phyloP scores from a whole-genome alignment of 2,888 invertebrate genomes.

The Psococerastis gibbosa region DNA sequence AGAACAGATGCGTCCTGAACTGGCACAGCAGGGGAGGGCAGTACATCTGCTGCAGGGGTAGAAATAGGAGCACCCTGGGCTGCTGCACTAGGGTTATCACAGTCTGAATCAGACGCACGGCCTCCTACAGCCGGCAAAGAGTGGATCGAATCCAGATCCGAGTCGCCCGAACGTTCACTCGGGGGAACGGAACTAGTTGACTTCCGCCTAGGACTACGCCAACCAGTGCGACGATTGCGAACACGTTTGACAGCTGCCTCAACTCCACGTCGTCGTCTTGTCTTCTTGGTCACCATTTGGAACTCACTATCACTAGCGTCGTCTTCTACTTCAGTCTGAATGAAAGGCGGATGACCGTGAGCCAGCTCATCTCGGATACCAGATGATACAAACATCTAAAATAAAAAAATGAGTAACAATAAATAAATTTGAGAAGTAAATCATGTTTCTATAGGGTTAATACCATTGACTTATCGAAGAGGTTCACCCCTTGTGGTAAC shows the following conservation, averaged over 20 bases:
- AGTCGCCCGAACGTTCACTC: constrained; percentile 59
- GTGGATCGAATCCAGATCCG: constrained; percentile 64
- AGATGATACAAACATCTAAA: too few species aligned
- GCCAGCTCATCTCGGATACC: too few species aligned
- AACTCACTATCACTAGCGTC: constrained; percentile 20
- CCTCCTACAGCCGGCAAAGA: constrained; percentile 42
- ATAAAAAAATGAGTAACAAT: too few species aligned
- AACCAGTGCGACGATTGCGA: constrained; percentile 14
- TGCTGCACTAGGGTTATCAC: neutral
- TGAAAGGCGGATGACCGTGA: too few species aligned
- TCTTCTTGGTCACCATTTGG: constrained; percentile 22
- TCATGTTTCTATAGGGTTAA: too few species aligned
- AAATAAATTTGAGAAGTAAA: too few species aligned
- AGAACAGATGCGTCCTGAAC: neutral
- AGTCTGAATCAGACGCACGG: neutral
- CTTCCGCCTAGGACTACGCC: constrained; percentile 32
- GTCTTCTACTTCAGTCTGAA: neutral
- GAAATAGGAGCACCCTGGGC: neutral
- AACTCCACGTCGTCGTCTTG: constrained; percentile 17
- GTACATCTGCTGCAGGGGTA: neutral
- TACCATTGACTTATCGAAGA: too few species aligned
- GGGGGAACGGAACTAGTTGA: constrained; percentile 65
- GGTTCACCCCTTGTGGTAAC: too few species aligned
- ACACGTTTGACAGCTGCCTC: constrained; percentile 7
- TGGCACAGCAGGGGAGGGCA: neutral